These are phyloP conservation scores for Platysteira castanea DNA, from an alignment of 2,113 vertebrate genomes.

Conservation along the genomic window DNA sequence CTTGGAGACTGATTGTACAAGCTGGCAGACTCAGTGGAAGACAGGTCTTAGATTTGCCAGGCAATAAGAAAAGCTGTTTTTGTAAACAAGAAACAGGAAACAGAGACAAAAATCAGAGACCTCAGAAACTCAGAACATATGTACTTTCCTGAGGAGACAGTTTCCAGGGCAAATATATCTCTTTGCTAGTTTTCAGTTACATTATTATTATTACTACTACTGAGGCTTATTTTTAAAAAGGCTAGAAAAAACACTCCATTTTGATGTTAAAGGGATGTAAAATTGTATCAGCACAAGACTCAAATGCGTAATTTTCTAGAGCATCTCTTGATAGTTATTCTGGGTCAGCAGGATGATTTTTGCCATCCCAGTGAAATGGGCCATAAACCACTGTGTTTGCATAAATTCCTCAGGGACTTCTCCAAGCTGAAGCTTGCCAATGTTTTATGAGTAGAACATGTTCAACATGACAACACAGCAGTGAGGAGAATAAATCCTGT, in stretches of 20 bases:
- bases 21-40: not conserved
- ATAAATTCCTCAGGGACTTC: not conserved
- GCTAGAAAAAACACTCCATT: not conserved
- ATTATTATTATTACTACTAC: not conserved
- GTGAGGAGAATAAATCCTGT: not conserved
- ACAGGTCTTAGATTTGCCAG: not conserved
- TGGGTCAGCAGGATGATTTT: not conserved
- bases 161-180: not conserved
- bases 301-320: not conserved
- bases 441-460: not conserved
- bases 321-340: not conserved
- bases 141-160: accelerated
- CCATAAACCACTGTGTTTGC: not conserved
- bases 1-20: not conserved
- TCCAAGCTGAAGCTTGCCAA: not conserved
- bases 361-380: conserved; percentile 11
- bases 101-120: not conserved
- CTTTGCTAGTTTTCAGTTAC: not conserved
- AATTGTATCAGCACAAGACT: not conserved
- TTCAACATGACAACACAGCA: not conserved
- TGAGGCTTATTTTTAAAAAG: not conserved
- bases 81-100: not conserved
- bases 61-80: not conserved
- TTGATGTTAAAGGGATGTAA: not conserved
- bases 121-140: not conserved